These are phyloP conservation scores for Pedetes capensis DNA, from an alignment of 2,113 vertebrate genomes.

Conservation along the genomic window DNA sequence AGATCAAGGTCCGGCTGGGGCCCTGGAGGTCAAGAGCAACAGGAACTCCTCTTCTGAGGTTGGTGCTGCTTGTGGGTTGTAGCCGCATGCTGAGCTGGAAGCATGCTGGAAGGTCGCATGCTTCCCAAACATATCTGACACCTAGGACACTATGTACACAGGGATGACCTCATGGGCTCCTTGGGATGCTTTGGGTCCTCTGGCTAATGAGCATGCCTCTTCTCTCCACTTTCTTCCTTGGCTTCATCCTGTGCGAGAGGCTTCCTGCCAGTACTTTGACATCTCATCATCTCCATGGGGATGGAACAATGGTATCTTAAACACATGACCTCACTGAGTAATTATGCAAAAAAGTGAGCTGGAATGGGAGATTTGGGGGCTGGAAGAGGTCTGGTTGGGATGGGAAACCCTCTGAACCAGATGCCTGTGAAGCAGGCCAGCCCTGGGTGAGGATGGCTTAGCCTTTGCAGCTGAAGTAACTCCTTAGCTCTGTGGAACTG, in stretches of 20 bases:
- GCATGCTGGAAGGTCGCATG: no score
- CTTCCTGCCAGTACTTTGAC: conserved; percentile 55
- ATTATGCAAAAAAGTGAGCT: conserved; percentile 42
- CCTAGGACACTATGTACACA: not conserved
- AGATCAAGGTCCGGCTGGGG: not conserved
- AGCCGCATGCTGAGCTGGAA: not conserved
- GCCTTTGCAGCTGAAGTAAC: not conserved
- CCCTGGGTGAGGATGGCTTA: not conserved
- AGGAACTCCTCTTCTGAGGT: not conserved
- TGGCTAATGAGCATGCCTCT: conserved; percentile 44
- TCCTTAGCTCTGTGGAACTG: not conserved
- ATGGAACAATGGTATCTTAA: conserved; percentile 73
- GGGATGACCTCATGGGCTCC: not conserved
- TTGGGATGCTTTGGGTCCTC: not conserved
- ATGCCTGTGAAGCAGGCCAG: not conserved
- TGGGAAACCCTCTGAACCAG: conserved; percentile 33
- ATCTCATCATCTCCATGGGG: conserved; percentile 75
- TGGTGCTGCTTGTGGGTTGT: not conserved
- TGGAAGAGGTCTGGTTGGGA: conserved; percentile 16
- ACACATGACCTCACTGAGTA: conserved; percentile 72
- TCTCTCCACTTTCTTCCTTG: conserved; percentile 49
- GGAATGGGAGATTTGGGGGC: not conserved
- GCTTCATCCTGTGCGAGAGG: conserved; percentile 44
- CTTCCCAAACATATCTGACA: not conserved
- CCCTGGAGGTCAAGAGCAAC: not conserved